Evolutionary conservation across 2,113 vertebrate genomes (phyloP).

Genomic region (Phaetusa simplex): DNA sequence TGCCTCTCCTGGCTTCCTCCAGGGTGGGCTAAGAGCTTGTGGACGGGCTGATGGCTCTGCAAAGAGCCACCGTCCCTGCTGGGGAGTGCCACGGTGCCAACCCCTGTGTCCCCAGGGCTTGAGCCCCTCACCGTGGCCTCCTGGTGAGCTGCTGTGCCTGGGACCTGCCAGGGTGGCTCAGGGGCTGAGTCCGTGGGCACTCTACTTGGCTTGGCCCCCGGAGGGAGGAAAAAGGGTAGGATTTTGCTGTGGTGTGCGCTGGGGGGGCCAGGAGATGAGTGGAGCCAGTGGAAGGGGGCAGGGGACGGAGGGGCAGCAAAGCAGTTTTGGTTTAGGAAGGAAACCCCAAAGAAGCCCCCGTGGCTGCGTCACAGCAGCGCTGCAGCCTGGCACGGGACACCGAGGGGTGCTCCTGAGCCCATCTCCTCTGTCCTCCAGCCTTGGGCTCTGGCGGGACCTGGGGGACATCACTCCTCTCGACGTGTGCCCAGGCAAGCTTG

Average conservation of each 20-base stretch:
- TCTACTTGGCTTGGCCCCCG: accelerated
- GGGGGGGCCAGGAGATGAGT: background rate
- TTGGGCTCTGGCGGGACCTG: background rate
- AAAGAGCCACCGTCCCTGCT: accelerated
- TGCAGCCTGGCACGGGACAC: background rate
- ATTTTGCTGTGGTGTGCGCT: background rate
- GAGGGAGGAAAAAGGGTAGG: background rate
- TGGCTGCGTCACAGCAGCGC: background rate
- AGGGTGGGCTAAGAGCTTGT: background rate
- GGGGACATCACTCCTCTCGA: background rate
- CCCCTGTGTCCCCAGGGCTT: background rate
- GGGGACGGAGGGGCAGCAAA: background rate
- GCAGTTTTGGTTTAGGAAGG: background rate
- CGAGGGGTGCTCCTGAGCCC: accelerated
- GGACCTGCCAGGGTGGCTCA: background rate
- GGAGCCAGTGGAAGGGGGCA: background rate
- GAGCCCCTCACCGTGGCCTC: background rate
- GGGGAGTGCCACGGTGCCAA: background rate
- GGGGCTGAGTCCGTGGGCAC: background rate
- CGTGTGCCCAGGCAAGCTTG: background rate
- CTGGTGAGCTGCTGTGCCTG: accelerated
- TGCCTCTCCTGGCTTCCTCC: background rate
- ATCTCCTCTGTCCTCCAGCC: background rate
- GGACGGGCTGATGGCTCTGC: background rate
- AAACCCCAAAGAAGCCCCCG: background rate